Base-by-base conservation (phyloP, 1,140 invertebrate species). In the Microplitis mediator region DNA sequence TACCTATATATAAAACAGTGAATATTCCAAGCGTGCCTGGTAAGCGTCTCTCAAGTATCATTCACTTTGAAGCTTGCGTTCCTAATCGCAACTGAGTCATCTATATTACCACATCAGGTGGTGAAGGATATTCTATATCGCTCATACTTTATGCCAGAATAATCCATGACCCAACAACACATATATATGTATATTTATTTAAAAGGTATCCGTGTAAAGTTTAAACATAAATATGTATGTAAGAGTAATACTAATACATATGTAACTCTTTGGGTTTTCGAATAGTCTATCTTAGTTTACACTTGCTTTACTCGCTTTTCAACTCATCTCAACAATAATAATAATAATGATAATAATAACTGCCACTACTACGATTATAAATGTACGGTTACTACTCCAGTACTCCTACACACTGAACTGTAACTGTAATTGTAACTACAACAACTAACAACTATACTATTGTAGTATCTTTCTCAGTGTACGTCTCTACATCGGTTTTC, bases 61-160 rank as follows among this genome's bases (percentile, higher is more conserved):
- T 75, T 77, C 77, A 74, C 77, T 79, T 74, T 70, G 70, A 77
- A 78, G 78, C 79, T 79, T 79, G 76, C 80, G 78, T 82, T 82
- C 78, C 80, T 84, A 82, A 82, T 84, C 81, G 82, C 81, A 76
- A 78, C 67, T 74, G 62, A 82, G 77, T 84, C 81, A 84, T 84
- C 82, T 82, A 77, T 80, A 84, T 82, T 82, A 84, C 82, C 82
- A 80, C 77, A 76, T 45, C 39, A 45, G 23, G 23, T 23, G 75
- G 74, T 62, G 6, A n/a, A 31, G 14, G 11, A 35, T 62, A 62
- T 2, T 35, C 14, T 62, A 62, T 14, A 31, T 4, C 4, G n/a
- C 34, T 62, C 9, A 36, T 35, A 11, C 32, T n/a, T 3, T n/a
- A 34, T 34, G 13, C 31, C 32, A 5, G 4, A 31, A 23, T 32